These are phyloP conservation scores for Hirtodrosophila cameraria DNA, from an alignment of 2,888 invertebrate species.

Conservation along the genomic window DNA sequence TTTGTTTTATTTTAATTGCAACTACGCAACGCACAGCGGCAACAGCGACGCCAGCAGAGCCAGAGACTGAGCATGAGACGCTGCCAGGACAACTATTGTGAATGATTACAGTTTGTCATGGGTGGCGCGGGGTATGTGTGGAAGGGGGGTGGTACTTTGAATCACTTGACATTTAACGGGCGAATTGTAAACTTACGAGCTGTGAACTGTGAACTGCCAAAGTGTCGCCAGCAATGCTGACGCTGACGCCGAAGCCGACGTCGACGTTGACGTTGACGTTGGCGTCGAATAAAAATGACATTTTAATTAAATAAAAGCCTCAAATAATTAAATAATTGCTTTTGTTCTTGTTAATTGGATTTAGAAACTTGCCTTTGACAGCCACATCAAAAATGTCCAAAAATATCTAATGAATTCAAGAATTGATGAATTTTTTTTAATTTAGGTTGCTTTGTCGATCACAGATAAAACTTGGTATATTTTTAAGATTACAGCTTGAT, in stretches of 20 bases:
- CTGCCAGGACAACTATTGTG: conserved; percentile 7
- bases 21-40: conserved; percentile 31
- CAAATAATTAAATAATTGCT: conserved; percentile 4
- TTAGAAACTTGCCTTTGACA: conserved; percentile 15
- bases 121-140: not conserved
- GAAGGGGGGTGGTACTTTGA: conserved; percentile 2
- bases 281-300: conserved; percentile 46
- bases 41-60: conserved; percentile 3
- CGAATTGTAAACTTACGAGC: conserved; percentile 17
- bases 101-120: not conserved
- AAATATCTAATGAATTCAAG: too few relatives aligned
- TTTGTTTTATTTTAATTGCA: conserved; percentile 64
- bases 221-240: conserved; percentile 2
- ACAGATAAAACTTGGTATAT: too few relatives aligned
- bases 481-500: too few relatives aligned
- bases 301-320: conserved; percentile 60
- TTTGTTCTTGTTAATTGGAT: not conserved
- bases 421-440: too few relatives aligned
- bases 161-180: conserved; percentile 42
- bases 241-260: not conserved
- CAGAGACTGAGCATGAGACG: not conserved
- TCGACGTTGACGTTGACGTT: not conserved
- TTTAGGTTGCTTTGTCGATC: too few relatives aligned
- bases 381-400: too few relatives aligned
- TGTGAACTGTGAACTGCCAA: conserved; percentile 20